Base-by-base conservation (phyloP, 2,797 vertebrate genomes). In the Meriones psammophilus region DNA sequence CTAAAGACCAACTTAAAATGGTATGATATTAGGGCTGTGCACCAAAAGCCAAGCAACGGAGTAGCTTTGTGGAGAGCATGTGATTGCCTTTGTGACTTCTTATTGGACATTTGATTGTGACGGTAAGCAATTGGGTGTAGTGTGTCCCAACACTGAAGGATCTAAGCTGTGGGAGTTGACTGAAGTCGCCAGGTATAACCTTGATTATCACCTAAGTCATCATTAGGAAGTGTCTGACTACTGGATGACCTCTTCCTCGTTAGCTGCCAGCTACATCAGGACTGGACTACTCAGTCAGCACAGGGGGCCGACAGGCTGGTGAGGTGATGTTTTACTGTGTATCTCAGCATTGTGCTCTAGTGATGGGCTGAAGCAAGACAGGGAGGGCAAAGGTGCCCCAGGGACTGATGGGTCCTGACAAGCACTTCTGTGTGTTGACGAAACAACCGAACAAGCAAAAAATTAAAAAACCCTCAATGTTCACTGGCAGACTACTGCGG, bases 181-280 rank as follows among this genome's bases (percentile, higher is more conserved):
- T 50, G 73, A 88, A 76, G 42, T 77, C 8, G 12, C 68, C 39
- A 8, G 18, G 13, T 87, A 8, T 60, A 69, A 77, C 76, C 60
- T n/a, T 18, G 71, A 36, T 54, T 56, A 56, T 89, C 62, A 88
- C 96, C 14, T 33, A 83, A 91, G 60, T 33, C 30, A 1, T 94
- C n/a, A 9, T 77, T 66, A 54, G 76, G 94, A 81, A 81, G 20
- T 94, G 8, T 92, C 33, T 96, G 18, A 39, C 66, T 80, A 13
- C 66, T 7, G 22, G 50, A 46, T 92, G 66, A 46, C 76, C 64
- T 84, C 22, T 69, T 54, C 50, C 50, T 36, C 68, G 22, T 0
- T 9, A 89, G 60, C 56, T 90, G 46, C 39, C 28, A 95, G 20
- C 77, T 94, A 83, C 26, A n/a, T 50, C 24, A 50, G 36, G 3